A percentile compares a stretch with the other conserved stretches of the same genome.
Evolutionary conservation across 2,797 vertebrate species (phyloP).

Genomic region (Phaenicophaeus curvirostris): DNA sequence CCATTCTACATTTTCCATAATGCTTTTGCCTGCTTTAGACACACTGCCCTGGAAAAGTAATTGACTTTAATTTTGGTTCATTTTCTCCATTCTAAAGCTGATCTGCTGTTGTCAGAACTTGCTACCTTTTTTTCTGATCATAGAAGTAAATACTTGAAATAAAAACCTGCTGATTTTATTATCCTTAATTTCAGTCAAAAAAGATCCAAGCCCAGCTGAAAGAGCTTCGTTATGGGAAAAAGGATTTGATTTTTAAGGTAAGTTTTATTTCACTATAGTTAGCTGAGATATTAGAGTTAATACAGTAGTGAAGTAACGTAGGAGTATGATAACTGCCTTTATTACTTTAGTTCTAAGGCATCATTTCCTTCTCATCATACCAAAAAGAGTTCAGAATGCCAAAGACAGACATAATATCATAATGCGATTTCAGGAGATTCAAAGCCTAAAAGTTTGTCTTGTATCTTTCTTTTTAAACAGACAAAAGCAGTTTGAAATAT

Average conservation of each 20-base stretch:
- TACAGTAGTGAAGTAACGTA: not conserved
- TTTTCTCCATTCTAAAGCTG: not conserved
- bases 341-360: not conserved
- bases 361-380: not conserved
- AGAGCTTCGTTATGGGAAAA: constrained; percentile 96
- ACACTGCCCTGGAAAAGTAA: not conserved
- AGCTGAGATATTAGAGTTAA: not conserved
- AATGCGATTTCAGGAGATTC: not conserved
- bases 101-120: not conserved
- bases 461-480: not conserved
- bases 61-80: not conserved
- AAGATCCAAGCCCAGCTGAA: constrained; percentile 98
- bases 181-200: constrained; percentile 91
- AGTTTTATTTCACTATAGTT: constrained; percentile 60
- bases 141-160: constrained; percentile 74
- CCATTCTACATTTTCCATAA: not conserved
- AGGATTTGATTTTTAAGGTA: constrained; percentile 99
- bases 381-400: not conserved
- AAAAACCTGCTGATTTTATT: constrained; percentile 72
- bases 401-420: not conserved
- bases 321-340: not conserved
- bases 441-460: not conserved
- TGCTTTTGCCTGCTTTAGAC: not conserved
- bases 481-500: not conserved
- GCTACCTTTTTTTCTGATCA: not conserved